Base-by-base conservation (phyloP, 1,140 invertebrate genomes). In the Spodoptera litura region DNA sequence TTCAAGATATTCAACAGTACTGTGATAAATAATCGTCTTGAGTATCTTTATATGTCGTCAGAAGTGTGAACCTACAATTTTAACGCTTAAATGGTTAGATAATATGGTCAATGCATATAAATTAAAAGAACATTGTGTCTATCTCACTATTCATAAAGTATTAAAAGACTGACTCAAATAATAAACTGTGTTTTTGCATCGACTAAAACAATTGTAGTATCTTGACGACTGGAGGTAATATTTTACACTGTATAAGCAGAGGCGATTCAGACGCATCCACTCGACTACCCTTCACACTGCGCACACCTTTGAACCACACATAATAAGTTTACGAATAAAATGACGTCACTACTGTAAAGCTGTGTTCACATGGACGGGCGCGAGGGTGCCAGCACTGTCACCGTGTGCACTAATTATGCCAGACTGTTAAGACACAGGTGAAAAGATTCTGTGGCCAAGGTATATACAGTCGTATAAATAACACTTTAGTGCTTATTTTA, bases 401-500 rank as follows among this genome's bases (percentile, higher is more conserved):
- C 59, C 59, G 35, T 75, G 73, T 75, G 73, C 73, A 53, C 73
- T 64, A 75, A 75, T 75, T 75, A 75, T 64, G 49, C 27, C 3
- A 44, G 38, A 44, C 38, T 0, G 6, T 4, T 44, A 38, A 64
- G 73, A 64, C 49, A 59, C 56, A 31, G 44, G 49, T 75, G 73
- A 75, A 38, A 70, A 25, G 66, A 31, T 51, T 52, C 49, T 70
- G 66, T 70, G 51, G 12, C 15, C 13, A 25, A 44, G 38, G 38
- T 44, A 44, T 6, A 44, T 44, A 44, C 38, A 44, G 4, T 44
- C 38, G 38, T 64, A 10, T 44, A 27, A 70, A 53, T 44, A 6
- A 44, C 38, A 44, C 38, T 44, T 44, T 44, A 6, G 38, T 44
- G 38, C 38, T 44, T 44, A 44, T 44, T 44, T 44, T 44, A 44